Evolutionary conservation across 2,113 vertebrate species (phyloP), one percentile per base, ranked within the genome.

Genomic region (Triplophysa tibetana): DNA sequence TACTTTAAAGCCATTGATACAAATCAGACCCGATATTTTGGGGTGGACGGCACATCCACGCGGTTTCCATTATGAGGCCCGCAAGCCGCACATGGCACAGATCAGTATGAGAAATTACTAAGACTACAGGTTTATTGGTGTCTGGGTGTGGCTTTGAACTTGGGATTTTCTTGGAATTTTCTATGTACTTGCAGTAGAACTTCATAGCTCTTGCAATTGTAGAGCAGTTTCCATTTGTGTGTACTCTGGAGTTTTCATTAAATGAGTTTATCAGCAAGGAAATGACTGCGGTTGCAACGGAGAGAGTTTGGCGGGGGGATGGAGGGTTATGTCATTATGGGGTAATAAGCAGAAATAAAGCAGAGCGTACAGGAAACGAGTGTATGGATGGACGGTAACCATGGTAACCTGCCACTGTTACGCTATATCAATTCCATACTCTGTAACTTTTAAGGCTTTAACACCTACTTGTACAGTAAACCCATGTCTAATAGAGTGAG

Each of bases 91-190:
- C 72, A 70, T 83, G 73, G 78, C 70, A 72, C 65, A n/a, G 11
- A 83, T 83, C 66, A 76, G 23, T 21, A 67, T n/a, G 21, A 70
- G 16, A 52, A 83, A 50, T 77, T 29, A 72, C 60, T 54, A 75
- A 11, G 26, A 78, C 54, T 81, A 41, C 26, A 73, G 54, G 61
- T 81, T 80, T 80, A 50, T 70, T 68, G 62, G 58, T 70, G 77
- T 80, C 69, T 73, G 43, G 56, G 73, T 81, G 61, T 16, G 54
- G 41, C 58, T 81, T 72, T 67, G 70, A 61, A 75, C 10, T 75
- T 69, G 21, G 9, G 75, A 78, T 74, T 62, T 77, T 75, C 73
- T 81, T 74, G 29, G 38, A n/a, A n/a, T n/a, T n/a, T n/a, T n/a
- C 52, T 26, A 24, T 75, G 74, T 24, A 58, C 78, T 72, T 70